Base-by-base conservation (phyloP, 1,140 invertebrate genomes). In the Sycophaga agraensis region DNA sequence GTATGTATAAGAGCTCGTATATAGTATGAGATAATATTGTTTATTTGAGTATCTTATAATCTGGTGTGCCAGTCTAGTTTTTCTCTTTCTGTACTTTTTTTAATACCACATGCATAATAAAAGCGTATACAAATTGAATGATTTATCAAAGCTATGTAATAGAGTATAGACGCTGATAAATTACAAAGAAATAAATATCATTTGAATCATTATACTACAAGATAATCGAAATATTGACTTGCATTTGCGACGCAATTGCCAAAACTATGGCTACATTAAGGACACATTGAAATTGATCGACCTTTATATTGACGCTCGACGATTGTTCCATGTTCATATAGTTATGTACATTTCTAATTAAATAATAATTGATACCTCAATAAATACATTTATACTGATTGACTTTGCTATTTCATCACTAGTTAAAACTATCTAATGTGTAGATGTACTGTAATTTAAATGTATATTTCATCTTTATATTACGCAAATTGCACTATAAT, bases 201-300 rank as follows among this genome's bases (percentile, higher is more conserved):
- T 16, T 26, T n/a, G n/a, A 34, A 50, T 28, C n/a, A 19, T 35
- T 19, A 12, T 22, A 21, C 21, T 12, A 4, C 19, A 6, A 21
- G 16, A 42, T 28, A 50, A 65, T 68, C 43, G 58, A 67, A 66
- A 68, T 70, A 73, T 72, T 72, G 70, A 73, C 69, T 71, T 63
- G 53, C 57, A 50, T 28, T 11, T 66, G 66, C 59, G 55, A 51
- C 22, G 54, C 48, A 69, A 67, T 48, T 28, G 17, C 31, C 14
- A 53, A 53, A 60, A 45, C 49, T 61, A 46, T 46, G 14, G 14
- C 21, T 59, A 60, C 34, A 60, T 66, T 72, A 70, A 72, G 65
- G 70, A 67, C 68, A 74, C 69, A 59, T 68, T 65, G 64, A 60
- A 71, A 74, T 74, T 74, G 68, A 71, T 70, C 66, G 50, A 61